Evolutionary conservation across 2,888 invertebrate species (phyloP).

Genomic region (Andrena minutula): DNA sequence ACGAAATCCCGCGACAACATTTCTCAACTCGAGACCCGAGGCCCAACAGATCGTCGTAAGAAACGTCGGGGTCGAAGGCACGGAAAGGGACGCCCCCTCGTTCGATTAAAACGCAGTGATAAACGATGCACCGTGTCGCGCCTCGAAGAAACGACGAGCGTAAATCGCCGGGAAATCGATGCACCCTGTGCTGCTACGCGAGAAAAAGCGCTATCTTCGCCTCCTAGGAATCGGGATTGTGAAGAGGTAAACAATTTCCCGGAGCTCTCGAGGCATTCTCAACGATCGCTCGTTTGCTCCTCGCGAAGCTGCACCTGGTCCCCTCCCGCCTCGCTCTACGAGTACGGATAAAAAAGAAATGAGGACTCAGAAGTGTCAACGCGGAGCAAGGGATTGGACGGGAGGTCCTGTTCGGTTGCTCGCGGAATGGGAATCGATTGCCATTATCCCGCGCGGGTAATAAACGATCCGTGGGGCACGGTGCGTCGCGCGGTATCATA

Average conservation of each 20-base stretch:
- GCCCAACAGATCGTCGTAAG: background rate
- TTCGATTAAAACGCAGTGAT: background rate
- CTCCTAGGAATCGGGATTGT: background rate
- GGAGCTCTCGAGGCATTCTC: background rate
- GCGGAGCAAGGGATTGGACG: background rate
- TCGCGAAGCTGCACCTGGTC: background rate
- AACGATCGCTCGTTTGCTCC: background rate
- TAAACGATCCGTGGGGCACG: conserved; percentile 34
- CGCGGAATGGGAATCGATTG: conserved; percentile 14
- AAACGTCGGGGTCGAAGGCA: background rate
- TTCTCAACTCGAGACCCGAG: background rate
- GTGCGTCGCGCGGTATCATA: conserved; percentile 32
- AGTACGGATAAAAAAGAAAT: background rate
- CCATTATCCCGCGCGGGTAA: conserved; percentile 31
- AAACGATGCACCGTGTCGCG: background rate
- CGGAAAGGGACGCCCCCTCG: background rate
- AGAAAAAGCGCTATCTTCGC: background rate
- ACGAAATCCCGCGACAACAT: background rate
- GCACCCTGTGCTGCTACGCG: background rate
- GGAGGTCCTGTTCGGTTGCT: background rate
- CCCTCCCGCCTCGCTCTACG: background rate
- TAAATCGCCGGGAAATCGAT: background rate
- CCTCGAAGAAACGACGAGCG: background rate
- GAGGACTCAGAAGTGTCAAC: conserved; percentile 1
- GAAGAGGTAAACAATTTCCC: background rate